Percentiles rank a stretch among this genome's conserved stretches.
These are phyloP conservation scores for Flexamia atlantica DNA, from an alignment of 2,888 invertebrate genomes.

Conservation along the genomic window DNA sequence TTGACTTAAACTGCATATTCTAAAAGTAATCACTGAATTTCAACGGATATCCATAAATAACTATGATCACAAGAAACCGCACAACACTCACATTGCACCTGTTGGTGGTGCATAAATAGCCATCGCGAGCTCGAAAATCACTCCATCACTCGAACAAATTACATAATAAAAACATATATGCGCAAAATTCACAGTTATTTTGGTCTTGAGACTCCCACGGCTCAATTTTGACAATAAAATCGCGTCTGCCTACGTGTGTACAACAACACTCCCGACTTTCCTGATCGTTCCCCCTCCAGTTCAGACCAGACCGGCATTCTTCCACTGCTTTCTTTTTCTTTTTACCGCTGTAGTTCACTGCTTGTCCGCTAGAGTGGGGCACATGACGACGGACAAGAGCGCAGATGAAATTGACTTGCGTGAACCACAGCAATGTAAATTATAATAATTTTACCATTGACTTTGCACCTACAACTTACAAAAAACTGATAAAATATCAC, in stretches of 20 bases:
- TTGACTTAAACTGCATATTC: not conserved
- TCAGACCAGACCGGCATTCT: conserved; percentile 59
- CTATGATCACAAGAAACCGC: conserved; percentile 35
- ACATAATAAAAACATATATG: not conserved
- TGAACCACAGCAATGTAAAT: too few relatives aligned
- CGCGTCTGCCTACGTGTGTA: conserved; percentile 62
- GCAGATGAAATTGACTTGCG: too few relatives aligned
- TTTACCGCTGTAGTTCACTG: conserved; percentile 47
- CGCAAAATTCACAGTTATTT: not conserved
- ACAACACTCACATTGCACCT: conserved; percentile 60
- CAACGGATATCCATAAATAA: conserved; percentile 41
- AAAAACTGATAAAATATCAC: too few relatives aligned
- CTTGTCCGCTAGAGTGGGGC: conserved; percentile 58
- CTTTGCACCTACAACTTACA: too few relatives aligned
- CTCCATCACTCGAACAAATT: not conserved
- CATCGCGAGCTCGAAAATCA: conserved; percentile 2
- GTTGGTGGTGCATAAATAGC: conserved; percentile 28
- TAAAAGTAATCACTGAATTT: not conserved
- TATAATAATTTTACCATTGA: too few relatives aligned
- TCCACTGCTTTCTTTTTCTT: conserved; percentile 55
- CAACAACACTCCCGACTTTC: conserved; percentile 63
- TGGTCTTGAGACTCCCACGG: conserved; percentile 55
- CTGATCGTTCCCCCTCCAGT: conserved; percentile 55
- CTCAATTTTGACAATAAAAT: conserved; percentile 52
- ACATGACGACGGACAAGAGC: conserved; percentile 46